phyloP scores from a whole-genome alignment of 2,888 invertebrate species.

The Leptodirus hochenwartii region DNA sequence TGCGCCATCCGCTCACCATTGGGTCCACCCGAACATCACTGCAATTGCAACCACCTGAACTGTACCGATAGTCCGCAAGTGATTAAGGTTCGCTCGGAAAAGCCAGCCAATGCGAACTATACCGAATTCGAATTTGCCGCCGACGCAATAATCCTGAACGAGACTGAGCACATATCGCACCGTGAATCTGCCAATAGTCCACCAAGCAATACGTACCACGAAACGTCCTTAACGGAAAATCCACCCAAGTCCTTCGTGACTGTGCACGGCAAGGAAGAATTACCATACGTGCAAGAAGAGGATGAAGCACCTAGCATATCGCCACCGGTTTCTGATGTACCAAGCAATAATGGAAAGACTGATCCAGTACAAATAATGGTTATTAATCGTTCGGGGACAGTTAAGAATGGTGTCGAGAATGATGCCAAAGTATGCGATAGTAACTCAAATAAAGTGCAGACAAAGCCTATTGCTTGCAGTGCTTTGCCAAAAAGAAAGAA shows the following conservation, averaged over 20 bases:
- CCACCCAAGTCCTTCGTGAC: slow-evolving; percentile 35
- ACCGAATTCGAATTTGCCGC: slow-evolving; percentile 27
- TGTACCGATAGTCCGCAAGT: too few relatives aligned
- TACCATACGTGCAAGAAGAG: slow-evolving; percentile 34
- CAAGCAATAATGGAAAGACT: slow-evolving; percentile 13
- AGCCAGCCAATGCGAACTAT: slow-evolving; percentile 18
- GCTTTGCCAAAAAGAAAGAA: slow-evolving; percentile 31
- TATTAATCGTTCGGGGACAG: slow-evolving; percentile 12
- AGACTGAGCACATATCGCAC: slow-evolving; percentile 13
- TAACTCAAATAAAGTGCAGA: slow-evolving; percentile 19
- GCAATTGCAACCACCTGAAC: too few relatives aligned
- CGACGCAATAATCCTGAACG: slow-evolving; percentile 26
- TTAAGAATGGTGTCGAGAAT: slow-evolving; percentile 12
- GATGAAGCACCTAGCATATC: slow-evolving; percentile 19
- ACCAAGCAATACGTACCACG: slow-evolving; percentile 21
- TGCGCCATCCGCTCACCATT: slow-evolving; percentile 25
- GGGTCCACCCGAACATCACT: slow-evolving; percentile 23
- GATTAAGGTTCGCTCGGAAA: too few relatives aligned
- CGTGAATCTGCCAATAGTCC: slow-evolving; percentile 22
- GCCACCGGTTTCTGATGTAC: slow-evolving; percentile 9
- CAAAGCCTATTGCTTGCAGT: slow-evolving; percentile 17
- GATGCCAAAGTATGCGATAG: slow-evolving; percentile 10
- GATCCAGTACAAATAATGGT: slow-evolving; percentile 12
- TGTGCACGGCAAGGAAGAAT: slow-evolving; percentile 52
- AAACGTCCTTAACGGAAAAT: slow-evolving; percentile 25